A percentile compares a stretch with the other conserved stretches of the same genome.
phyloP scores from a whole-genome alignment of 2,888 invertebrate genomes.

The Urechis unicinctus region DNA sequence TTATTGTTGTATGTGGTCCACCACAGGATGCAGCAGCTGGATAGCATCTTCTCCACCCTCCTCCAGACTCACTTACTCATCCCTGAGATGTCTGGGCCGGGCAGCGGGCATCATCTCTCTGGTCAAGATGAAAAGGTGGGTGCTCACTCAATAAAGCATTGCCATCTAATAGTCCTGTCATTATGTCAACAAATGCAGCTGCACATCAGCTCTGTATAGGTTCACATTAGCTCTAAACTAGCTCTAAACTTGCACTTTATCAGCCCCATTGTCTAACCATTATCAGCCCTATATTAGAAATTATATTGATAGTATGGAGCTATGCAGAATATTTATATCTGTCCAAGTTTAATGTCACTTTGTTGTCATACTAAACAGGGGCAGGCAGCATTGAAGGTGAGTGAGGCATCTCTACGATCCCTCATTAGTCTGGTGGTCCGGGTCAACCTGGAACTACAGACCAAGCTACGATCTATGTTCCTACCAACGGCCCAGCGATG shows the following conservation, averaged over 20 bases:
- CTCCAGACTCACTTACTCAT: slow-evolving; percentile 40
- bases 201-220: too few relatives aligned
- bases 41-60: slow-evolving; percentile 40
- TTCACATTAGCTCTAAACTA: too few relatives aligned
- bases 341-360: too few relatives aligned
- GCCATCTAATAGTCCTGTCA: too few relatives aligned
- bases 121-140: slow-evolving; percentile 37
- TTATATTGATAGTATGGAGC: too few relatives aligned
- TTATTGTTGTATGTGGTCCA: too few relatives aligned
- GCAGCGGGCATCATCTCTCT: slow-evolving; percentile 24
- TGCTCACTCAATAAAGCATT: neutral
- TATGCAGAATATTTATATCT: too few relatives aligned
- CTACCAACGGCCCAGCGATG: slow-evolving; percentile 43
- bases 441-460: slow-evolving; percentile 45
- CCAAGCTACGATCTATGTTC: slow-evolving; percentile 42
- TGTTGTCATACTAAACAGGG: too few relatives aligned
- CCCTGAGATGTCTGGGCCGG: slow-evolving; percentile 26
- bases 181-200: too few relatives aligned
- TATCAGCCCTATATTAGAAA: too few relatives aligned
- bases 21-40: slow-evolving; percentile 24
- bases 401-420: slow-evolving; percentile 32
- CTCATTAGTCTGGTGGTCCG: slow-evolving; percentile 34
- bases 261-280: too few relatives aligned
- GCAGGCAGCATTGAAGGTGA: slow-evolving; percentile 22
- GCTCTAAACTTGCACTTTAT: too few relatives aligned